A percentile compares a stretch with the other conserved stretches of the same genome.
These are phyloP conservation scores for Sorex araneus DNA, from an alignment of 2,113 vertebrate species.

Conservation along the genomic window DNA sequence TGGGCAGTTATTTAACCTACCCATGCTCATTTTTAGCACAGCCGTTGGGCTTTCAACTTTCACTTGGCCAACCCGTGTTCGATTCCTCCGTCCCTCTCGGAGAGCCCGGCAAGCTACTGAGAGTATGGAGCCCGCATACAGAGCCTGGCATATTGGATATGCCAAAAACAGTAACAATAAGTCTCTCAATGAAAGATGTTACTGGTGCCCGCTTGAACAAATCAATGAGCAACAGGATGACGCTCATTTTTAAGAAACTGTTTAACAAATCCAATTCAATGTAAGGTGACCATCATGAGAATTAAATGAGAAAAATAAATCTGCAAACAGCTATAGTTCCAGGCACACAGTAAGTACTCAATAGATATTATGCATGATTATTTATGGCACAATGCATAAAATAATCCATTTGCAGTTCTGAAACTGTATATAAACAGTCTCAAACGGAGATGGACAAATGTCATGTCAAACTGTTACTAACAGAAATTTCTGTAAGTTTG, in stretches of 20 bases:
- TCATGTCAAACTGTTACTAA: constrained; percentile 44
- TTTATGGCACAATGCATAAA: constrained; percentile 46
- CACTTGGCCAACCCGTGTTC: too few relatives aligned
- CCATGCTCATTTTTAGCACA: constrained; percentile 12
- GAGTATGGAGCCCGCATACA: too few relatives aligned
- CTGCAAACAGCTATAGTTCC: not conserved
- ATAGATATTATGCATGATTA: constrained; percentile 10
- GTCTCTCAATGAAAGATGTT: too few relatives aligned
- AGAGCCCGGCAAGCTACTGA: too few relatives aligned
- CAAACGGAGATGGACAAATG: constrained; percentile 40
- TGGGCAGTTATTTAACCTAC: not conserved
- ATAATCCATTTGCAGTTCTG: constrained; percentile 45
- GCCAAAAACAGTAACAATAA: too few relatives aligned
- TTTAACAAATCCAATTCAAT: constrained; percentile 12
- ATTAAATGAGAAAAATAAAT: constrained; percentile 55
- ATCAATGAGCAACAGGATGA: too few relatives aligned
- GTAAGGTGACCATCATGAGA: not conserved
- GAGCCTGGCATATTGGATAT: too few relatives aligned
- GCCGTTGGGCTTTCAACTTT: too few relatives aligned
- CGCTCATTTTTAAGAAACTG: constrained; percentile 24
- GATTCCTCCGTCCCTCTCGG: too few relatives aligned
- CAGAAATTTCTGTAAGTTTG: constrained; percentile 2
- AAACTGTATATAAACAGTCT: constrained; percentile 28
- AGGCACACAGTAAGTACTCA: not conserved
- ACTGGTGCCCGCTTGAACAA: too few relatives aligned